Conservation (phyloP, 92 coral and sea anemone genomes). For the Porites divaricata region DNA sequence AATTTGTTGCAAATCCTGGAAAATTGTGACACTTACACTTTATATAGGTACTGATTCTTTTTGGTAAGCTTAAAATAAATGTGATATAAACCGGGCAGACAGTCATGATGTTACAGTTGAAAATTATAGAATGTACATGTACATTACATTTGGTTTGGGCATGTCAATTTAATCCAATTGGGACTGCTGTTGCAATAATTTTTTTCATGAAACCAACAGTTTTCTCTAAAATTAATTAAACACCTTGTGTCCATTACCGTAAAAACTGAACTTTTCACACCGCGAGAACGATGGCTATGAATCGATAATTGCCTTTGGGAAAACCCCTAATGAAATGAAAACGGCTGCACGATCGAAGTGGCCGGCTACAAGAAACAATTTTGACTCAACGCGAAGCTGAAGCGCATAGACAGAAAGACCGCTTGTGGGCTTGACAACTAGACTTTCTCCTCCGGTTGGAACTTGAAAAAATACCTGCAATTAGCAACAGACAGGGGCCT, state of each 20-base stretch:
- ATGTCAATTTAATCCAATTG: not conserved
- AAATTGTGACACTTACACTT: not conserved
- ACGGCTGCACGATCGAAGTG: conserved; percentile 17
- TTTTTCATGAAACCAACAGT: not conserved
- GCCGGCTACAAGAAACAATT: not conserved
- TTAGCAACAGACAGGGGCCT: conserved; percentile 27
- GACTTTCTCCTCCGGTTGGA: conserved; percentile 5
- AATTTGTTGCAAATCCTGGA: too few species aligned
- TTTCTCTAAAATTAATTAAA: not conserved
- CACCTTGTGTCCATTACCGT: not conserved
- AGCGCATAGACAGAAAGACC: conserved; percentile 6
- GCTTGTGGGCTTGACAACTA: conserved; percentile 2
- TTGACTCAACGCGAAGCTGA: not conserved
- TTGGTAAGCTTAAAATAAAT: not conserved
- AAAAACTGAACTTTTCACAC: not conserved
- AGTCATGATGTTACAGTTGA: not conserved
- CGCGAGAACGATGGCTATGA: not conserved
- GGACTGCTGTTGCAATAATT: not conserved
- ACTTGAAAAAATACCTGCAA: conserved; percentile 24
- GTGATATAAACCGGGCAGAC: not conserved
- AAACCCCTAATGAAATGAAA: conserved; percentile 36
- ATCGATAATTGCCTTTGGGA: conserved; percentile 27
- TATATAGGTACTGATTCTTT: not conserved
- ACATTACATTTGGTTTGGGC: not conserved
- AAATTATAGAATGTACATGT: not conserved